Conservation (phyloP, 2,797 vertebrate species). For the Amniataba percoides region DNA sequence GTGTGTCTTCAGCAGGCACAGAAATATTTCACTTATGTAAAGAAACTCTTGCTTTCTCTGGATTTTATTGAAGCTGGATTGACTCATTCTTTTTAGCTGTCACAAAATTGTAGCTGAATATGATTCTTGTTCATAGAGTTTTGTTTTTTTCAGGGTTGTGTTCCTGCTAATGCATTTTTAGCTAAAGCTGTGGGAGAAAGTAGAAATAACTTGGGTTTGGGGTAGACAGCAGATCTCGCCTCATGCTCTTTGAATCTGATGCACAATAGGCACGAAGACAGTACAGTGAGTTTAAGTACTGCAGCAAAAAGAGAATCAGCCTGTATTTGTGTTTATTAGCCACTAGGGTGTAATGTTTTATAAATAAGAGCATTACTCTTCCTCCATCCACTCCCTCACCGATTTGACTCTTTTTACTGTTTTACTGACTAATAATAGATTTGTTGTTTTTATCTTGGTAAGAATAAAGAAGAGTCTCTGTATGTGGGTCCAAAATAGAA, state of each 20-base stretch:
- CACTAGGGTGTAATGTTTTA: conserved; percentile 1
- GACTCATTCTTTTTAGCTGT: conserved; percentile 21
- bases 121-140: not conserved
- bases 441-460: not conserved
- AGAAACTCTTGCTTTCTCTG: conserved; percentile 1
- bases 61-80: conserved; percentile 5
- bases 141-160: conserved; percentile 2
- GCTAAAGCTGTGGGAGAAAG: conserved; percentile 14
- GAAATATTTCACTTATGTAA: conserved; percentile 23
- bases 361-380: conserved; percentile 4
- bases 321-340: conserved; percentile 25
- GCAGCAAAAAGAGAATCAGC: conserved; percentile 12
- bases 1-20: conserved; percentile 13
- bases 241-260: not conserved
- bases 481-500: conserved; percentile 1
- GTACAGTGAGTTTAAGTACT: conserved; percentile 10
- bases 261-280: not conserved
- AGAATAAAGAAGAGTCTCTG: not conserved
- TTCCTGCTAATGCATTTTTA: conserved; percentile 25
- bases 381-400: not conserved
- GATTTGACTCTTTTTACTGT: not conserved
- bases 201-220: conserved; percentile 4
- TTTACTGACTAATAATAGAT: conserved; percentile 3
- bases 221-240: not conserved
- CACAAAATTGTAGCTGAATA: conserved; percentile 6